Evolutionary conservation across 2,888 invertebrate species (phyloP), one percentile per base, ranked within the genome.

Genomic region (Paralinhomoeus sp.): DNA sequence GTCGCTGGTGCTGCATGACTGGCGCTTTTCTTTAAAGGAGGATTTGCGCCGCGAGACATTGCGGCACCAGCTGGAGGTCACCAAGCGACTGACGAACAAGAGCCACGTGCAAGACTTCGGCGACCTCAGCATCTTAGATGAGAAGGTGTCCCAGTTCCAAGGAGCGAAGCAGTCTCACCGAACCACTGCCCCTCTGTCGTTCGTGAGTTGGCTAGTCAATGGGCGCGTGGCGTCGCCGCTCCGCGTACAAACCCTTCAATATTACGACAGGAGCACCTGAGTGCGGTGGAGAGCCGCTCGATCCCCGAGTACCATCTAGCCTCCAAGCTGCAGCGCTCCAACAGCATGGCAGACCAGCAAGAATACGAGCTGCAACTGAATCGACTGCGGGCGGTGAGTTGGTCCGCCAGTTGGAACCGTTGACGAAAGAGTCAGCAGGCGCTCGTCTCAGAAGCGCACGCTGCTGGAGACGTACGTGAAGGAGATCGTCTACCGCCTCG

Each of bases 41-140:
- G 60, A 69, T 47, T 51, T 72, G 33, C 54, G 53, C 3, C 47
- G 49, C 18, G 72, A 72, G 54, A 69, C 70, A 2, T 57, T 73
- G 5, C 61, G 67, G 40, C 57, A 64, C 42, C 73, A 73, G 55
- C 73, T 60, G 55, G 50, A 64, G 48, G 60, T 70, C 46, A 71
- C 72, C 15, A 67, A 67, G 51, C 55, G 62, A 36, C 64, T 68
- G 53, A 73, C 73, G 7, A 71, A 68, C 55, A 66, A 66, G n/a
- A 72, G 72, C 44, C 71, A 72, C 56, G 73, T 72, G 5, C 62
- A 63, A 60, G 67, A 72, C 53, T 74, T 64, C 60, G 74, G 74
- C 41, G 69, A 72, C 52, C 48, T 63, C 49, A 41, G 37, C n/a
- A 55, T 60, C 45, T 49, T 50, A 34, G 44, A 47, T 27, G 54